Evolutionary conservation across 2,797 vertebrate genomes (phyloP), one percentile per base, ranked within the genome.

Genomic region (Paratrypauchen microcephalus): DNA sequence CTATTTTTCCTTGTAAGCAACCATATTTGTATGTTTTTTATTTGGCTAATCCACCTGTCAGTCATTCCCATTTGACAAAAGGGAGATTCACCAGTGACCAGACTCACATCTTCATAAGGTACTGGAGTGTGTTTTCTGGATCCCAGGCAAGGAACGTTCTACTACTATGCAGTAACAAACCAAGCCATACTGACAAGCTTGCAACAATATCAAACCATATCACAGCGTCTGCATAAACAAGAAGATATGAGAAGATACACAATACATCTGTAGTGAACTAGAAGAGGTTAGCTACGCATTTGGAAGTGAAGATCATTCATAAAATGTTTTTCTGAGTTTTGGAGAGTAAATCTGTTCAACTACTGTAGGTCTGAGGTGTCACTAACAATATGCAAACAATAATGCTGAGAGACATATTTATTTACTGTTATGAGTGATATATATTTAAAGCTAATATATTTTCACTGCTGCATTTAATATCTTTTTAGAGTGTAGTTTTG

Each of bases 331-430:
- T 41, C 39, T 13, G 9, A 41, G 39, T 41, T 41, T 39, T 41
- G 9, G 3, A 41, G 11, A 41, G 12, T 13, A 13, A 12, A 41
- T 36, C n/a, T 21, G 36, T 62, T 21, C 60, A 77, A 19, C 54
- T 23, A 32, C 32, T 32, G 32, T 32, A 13, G 13, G 15, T 66
- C 41, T 62, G 65, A 77, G 26, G 41, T 28, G 24, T 73, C 59
- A 68, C 62, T 48, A 36, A 36, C 32, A 39, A 30, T 19, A 63
- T 50, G 73, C 55, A 73, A 69, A 30, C 56, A 21, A 57, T 74
- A 62, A 74, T 72, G 47, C 48, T 73, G 60, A 68, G 68, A 62
- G 68, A 75, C 41, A 61, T 84, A 79, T 84, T 84, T 78, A 75
- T 72, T 36, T 70, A 73, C 61, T 3, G 39, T 41, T 18, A 16